Base-by-base conservation (phyloP, 2,113 vertebrate genomes). In the Rhinoderma darwinii region DNA sequence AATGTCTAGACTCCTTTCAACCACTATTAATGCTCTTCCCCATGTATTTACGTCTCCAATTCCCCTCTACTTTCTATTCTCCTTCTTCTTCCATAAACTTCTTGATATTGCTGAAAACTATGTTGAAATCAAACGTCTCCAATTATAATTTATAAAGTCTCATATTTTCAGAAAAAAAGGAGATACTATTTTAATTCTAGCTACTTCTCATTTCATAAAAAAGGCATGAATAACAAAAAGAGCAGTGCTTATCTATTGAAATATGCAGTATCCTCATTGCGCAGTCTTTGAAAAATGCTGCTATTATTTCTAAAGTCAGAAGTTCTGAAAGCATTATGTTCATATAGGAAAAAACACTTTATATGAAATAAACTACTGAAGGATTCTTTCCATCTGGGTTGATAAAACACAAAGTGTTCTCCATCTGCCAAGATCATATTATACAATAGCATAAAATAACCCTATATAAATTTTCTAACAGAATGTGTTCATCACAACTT, bases 371-470 rank as follows among this genome's bases (percentile, higher is more conserved):
- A 44, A 77, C n/a, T 76, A 44, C 30, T 76, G 50, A 20, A 18
- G 6, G n/a, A 50, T 77, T 27, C 74, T 77, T n/a, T 18, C 74
- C 74, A 77, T 77, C 44, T 77, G 73, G 41, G 20, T 50, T 50
- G 14, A 51, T 47, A 50, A 77, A 77, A 51, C n/a, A 50, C 12
- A 75, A 44, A n/a, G 73, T 50, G 74, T 32, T 30, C n/a, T 77
- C 44, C 74, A 77, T 50, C 43, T 77, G 43, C n/a, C 14, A 32
- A 30, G 12, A 30, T 30, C 25, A 8, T 77, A 18, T 44, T 50
- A 50, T 50, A 51, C 74, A 77, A 77, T 77, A 30, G n/a, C 18
- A 50, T 30, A 76, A 43, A 76, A 76, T 47, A 76, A 50, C 73
- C 35, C 17, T 22, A 39, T 22, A 70, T 37, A 70, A 68, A 63